Base-by-base conservation (phyloP, 2,888 invertebrate genomes). In the Rotaria sp. region DNA sequence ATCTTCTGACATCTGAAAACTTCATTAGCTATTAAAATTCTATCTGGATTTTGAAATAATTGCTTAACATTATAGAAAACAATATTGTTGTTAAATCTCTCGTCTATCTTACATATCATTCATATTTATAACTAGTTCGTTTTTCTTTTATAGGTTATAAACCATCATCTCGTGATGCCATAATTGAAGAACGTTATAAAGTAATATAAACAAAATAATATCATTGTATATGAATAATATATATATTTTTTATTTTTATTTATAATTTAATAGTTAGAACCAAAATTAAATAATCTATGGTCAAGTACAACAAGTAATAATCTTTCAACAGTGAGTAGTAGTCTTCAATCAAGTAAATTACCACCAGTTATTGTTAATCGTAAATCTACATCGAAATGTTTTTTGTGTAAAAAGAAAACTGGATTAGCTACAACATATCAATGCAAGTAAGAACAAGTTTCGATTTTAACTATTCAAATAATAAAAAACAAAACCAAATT, bases 391-490 rank as follows among this genome's bases (percentile, higher is more conserved):
- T 90, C 89, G 84, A 88, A 94, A 84, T 95, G 94, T 92, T 93
- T 92, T 85, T 91, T 93, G 88, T 95, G 95, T 92, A 93, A 93
- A 89, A 94, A 94, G 91, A 93, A 94, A 87, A 93, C 94, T 88
- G 94, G 94, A 88, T 93, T 94, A 85, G 94, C 94, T 30, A 94
- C 94, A 87, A 93, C 93, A 89, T 94, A 94, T 92, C 92, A 92
- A 89, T 92, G 92, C 91, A 91, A 92, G 92, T 92, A 88, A 57
- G 21, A 7, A 7, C 5, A n/a, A 13, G 21, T 0, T 26, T 45
- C 26, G 45, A 24, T 38, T 21, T 18, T 7, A 24, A 48, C 2
- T 48, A 2, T 30, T 15, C 13, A 11, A 18, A 48, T 15, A 11
- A 1, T 15, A 48, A 52, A 52, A 5, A 24, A 52, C 5, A 52